phyloP scores from a whole-genome alignment of 2,797 vertebrate genomes.

The Oophaga sylvatica region DNA sequence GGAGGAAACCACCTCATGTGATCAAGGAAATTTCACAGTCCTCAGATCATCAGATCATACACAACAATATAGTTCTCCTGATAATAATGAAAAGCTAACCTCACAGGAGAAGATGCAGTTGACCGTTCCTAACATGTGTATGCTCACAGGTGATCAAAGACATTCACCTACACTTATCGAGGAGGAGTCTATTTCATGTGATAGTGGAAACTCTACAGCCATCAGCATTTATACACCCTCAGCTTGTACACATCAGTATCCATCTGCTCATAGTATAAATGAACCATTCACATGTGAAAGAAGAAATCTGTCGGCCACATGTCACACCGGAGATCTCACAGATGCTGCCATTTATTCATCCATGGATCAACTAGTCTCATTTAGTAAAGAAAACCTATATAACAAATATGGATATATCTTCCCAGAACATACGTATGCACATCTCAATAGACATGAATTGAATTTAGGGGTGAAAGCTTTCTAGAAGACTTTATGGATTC shows the following conservation, averaged over 20 bases:
- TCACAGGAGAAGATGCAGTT: neutral
- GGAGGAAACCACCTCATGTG: neutral
- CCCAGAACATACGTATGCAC: slow-evolving; percentile 3
- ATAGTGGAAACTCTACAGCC: neutral
- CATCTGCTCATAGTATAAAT: neutral
- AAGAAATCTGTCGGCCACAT: neutral
- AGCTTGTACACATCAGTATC: neutral
- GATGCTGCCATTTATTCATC: neutral
- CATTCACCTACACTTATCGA: neutral
- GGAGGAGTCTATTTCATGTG: neutral
- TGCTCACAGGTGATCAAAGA: neutral
- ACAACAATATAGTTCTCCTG: neutral
- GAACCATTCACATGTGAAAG: neutral
- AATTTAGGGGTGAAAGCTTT: neutral
- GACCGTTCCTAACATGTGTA: neutral
- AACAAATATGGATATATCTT: neutral
- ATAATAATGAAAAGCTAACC: neutral
- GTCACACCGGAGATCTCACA: neutral
- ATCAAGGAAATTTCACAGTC: neutral
- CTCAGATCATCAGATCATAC: neutral
- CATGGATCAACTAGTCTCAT: neutral
- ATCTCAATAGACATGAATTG: neutral
- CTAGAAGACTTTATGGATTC: neutral
- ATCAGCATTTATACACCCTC: neutral
- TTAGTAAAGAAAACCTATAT: neutral